Evolutionary conservation across 1,140 invertebrate species (phyloP).

Genomic region (Proctacanthus coquilletti): DNA sequence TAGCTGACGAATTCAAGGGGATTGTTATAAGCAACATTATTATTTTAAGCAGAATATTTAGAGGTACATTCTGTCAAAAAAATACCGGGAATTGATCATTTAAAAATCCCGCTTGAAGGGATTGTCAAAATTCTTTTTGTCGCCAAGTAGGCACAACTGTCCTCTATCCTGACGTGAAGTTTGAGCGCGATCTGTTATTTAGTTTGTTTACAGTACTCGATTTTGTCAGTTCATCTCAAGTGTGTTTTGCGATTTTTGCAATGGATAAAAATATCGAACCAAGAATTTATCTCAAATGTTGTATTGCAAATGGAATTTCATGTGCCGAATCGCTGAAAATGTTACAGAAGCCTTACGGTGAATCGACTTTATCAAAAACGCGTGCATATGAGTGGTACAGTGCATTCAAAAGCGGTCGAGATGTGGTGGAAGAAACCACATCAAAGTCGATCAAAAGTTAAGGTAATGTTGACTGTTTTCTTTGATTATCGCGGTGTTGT

Average conservation of each 20-base stretch:
- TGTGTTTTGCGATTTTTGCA: slow-evolving; percentile 11
- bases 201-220: slow-evolving; percentile 5
- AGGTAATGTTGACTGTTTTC: slow-evolving; percentile 12
- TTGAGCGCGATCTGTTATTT: slow-evolving; percentile 6
- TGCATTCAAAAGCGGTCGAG: too few relatives aligned
- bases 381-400: too few relatives aligned
- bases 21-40: too few relatives aligned
- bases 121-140: slow-evolving; percentile 2
- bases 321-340: too few relatives aligned
- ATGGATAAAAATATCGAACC: slow-evolving; percentile 13
- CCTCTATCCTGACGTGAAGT: slow-evolving; percentile 4
- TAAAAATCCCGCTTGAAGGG: neutral
- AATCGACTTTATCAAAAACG: too few relatives aligned
- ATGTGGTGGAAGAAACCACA: too few relatives aligned
- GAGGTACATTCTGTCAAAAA: neutral
- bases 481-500: slow-evolving; percentile 14
- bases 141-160: slow-evolving; percentile 5
- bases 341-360: too few relatives aligned
- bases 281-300: slow-evolving; percentile 15
- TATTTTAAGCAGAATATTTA: too few relatives aligned
- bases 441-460: slow-evolving; percentile 10
- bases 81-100: neutral
- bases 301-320: too few relatives aligned
- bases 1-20: too few relatives aligned
- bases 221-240: neutral